Base-by-base conservation (phyloP, 2,797 vertebrate species). In the Orientallactaga sibirica region DNA sequence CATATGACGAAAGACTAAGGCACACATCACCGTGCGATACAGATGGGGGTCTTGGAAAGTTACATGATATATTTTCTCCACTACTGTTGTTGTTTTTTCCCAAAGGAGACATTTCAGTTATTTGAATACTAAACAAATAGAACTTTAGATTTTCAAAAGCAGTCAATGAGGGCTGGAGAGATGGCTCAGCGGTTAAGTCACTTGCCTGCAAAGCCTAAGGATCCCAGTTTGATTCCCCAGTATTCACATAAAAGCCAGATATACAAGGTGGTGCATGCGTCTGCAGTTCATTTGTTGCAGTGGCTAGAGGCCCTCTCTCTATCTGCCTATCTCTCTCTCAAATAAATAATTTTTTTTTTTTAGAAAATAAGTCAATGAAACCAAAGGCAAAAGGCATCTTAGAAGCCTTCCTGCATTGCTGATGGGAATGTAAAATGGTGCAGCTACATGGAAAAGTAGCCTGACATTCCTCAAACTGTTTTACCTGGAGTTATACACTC, bases 361-460 rank as follows among this genome's bases (percentile, higher is more conserved):
- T 8, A 52, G n/a, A 16, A 66, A 73, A 62, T 19, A 64, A 43
- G 4, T n/a, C 12, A 7, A n/a, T 22, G 43, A 76, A n/a, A n/a
- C 52, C 43, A 22, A 74, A 78, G 55, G 1, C 2, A 27, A 48
- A 71, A 27, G 62, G 11, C 52, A 18, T 2, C 25, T 52, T 19
- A 37, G 37, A 24, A 9, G 5, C 1, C 4, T 62, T 37, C 3
- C 0, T 3, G 4, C 3, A 0, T 16, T 61, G 37, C 22, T 29
- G 29, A 3, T 9, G 0, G 3, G 11, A 16, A 64, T 0, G 1
- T 2, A 37, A 41, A 67, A 55, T 29, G 24, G 37, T 0, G 0
- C 4, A 9, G 18, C 29, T 22, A 27, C 81, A 22, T 27, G 24
- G 41, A 78, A 27, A 77, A 64, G 12, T 0, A n/a, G 48, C 24